A percentile compares a stretch with the other conserved stretches of the same genome.
Evolutionary conservation across 2,113 vertebrate species (phyloP).

Genomic region (Dipodomys ordii): DNA sequence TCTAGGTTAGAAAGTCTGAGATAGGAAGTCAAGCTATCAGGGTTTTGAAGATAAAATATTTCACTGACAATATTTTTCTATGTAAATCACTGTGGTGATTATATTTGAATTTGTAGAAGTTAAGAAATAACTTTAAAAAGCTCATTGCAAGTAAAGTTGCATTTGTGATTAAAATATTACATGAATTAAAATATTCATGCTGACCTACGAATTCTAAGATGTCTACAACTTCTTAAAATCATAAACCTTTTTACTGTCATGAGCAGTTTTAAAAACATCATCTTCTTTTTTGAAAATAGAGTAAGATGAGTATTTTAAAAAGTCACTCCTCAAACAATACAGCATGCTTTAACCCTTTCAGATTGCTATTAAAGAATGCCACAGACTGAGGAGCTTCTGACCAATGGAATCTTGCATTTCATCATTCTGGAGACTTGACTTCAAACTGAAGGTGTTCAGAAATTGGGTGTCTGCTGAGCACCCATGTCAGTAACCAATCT

Average conservation of each 20-base stretch:
- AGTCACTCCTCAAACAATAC: not conserved
- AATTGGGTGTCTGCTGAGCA: not conserved
- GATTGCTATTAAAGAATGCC: not conserved
- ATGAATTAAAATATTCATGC: constrained; percentile 22
- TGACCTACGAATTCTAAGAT: not conserved
- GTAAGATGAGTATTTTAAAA: not conserved
- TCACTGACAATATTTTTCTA: not conserved
- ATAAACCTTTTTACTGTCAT: not conserved
- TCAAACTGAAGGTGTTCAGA: not conserved
- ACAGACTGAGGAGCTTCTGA: not conserved
- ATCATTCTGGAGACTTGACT: not conserved
- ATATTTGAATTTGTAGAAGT: constrained; percentile 35
- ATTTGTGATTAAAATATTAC: constrained; percentile 40
- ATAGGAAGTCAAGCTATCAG: not conserved
- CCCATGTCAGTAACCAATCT: not conserved
- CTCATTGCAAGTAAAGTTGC: constrained; percentile 1
- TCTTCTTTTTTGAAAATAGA: not conserved
- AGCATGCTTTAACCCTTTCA: not conserved
- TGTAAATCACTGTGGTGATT: not conserved
- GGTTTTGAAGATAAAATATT: too few relatives aligned
- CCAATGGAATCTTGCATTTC: not conserved
- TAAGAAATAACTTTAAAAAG: constrained; percentile 48
- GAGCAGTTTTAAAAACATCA: not conserved
- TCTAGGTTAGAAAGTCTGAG: not conserved
- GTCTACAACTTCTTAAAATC: not conserved